Conservation (phyloP, 2,113 vertebrate genomes). For the Globicephala melas region DNA sequence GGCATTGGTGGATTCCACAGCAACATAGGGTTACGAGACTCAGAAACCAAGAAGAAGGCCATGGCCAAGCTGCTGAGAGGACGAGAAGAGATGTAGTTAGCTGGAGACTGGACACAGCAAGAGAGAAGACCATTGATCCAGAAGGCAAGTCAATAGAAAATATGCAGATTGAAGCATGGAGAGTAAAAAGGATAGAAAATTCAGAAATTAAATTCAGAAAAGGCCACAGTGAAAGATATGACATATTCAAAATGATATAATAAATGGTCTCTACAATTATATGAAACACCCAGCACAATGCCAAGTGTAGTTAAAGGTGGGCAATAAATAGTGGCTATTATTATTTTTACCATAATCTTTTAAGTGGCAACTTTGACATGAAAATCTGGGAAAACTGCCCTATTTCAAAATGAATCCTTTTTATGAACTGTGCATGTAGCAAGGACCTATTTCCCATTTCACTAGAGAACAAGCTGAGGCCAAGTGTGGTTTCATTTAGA, state of each 20-base stretch:
- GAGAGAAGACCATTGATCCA: not conserved
- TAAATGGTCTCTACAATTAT: not conserved
- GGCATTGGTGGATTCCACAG: not conserved
- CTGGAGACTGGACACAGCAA: not conserved
- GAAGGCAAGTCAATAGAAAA: not conserved
- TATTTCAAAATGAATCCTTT: not conserved
- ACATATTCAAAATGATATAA: not conserved
- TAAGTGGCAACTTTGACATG: not conserved
- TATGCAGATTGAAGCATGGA: not conserved
- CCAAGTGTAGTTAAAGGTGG: not conserved
- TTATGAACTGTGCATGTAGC: not conserved
- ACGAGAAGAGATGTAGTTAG: not conserved
- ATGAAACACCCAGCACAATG: not conserved
- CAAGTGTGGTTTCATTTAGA: not conserved
- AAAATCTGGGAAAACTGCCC: not conserved
- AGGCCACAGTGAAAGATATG: not conserved
- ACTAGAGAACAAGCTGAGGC: not conserved
- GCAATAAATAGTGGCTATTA: not conserved
- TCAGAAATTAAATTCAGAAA: not conserved
- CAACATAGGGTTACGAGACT: fast-evolving
- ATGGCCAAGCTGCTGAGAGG: not conserved
- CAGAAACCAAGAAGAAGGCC: not conserved
- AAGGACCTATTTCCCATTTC: not conserved
- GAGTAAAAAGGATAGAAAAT: not conserved
- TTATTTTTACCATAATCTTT: not conserved